phyloP scores from a whole-genome alignment of 2,888 invertebrate genomes.

The Euclidia mi region DNA sequence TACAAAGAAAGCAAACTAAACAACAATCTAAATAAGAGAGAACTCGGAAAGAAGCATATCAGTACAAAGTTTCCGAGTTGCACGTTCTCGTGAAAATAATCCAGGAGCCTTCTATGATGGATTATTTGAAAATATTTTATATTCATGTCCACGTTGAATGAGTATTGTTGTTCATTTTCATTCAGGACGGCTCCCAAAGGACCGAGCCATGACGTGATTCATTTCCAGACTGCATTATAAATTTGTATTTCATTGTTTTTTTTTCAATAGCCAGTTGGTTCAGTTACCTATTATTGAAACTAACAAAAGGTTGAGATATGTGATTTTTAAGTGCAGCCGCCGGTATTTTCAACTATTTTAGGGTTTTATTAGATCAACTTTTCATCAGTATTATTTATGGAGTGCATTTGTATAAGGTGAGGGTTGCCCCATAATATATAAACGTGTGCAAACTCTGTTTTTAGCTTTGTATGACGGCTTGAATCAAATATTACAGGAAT shows the following conservation, averaged over 20 bases:
- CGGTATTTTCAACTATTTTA: constrained; percentile 57
- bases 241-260: constrained; percentile 86
- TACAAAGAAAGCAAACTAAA: constrained; percentile 12
- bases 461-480: no score
- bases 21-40: constrained; percentile 30
- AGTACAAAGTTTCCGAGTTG: constrained; percentile 33
- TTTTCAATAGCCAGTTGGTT: constrained; percentile 80
- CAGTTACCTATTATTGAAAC: constrained; percentile 82
- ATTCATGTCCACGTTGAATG: constrained; percentile 67
- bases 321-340: constrained; percentile 74
- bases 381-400: no score
- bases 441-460: no score
- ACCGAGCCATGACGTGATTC: constrained; percentile 82
- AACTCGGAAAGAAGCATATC: no score
- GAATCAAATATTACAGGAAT: no score
- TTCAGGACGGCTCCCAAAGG: constrained; percentile 77
- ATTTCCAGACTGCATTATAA: constrained; percentile 87
- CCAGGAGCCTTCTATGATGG: constrained; percentile 40
- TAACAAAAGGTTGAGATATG: constrained; percentile 81
- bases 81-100: constrained; percentile 36
- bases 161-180: constrained; percentile 84
- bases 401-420: no score
- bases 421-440: no score
- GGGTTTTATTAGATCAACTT: no score
- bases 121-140: constrained; percentile 66